A percentile compares a stretch with the other conserved stretches of the same genome.
phyloP scores from a whole-genome alignment of 2,113 vertebrate species.

The Barbus barbus region DNA sequence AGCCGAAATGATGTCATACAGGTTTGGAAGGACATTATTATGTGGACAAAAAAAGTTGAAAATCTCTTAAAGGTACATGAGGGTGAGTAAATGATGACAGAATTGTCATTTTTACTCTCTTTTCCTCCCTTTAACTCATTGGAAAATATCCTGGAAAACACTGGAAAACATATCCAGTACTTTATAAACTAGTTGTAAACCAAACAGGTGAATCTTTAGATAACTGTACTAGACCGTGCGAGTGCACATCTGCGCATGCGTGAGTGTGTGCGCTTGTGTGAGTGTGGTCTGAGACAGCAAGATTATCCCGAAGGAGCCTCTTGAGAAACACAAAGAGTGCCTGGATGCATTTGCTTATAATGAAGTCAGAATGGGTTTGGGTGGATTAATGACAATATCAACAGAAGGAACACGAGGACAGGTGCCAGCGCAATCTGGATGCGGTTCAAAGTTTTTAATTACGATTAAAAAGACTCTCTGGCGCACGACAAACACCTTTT shows the following conservation, averaged over 20 bases:
- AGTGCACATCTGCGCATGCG: neutral
- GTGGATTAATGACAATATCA: constrained; percentile 58
- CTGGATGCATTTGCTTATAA: constrained; percentile 47
- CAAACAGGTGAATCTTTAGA: constrained; percentile 14
- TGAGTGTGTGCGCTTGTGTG: neutral
- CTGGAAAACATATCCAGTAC: neutral
- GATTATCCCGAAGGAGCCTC: constrained; percentile 35
- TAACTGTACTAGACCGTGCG: neutral
- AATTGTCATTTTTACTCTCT: no score
- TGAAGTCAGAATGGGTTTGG: constrained; percentile 52
- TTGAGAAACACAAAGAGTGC: constrained; percentile 46
- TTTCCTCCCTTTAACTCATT: no score
- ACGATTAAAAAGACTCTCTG: constrained; percentile 51
- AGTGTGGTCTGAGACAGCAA: constrained; percentile 15
- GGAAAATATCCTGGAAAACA: no score
- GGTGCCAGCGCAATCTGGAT: constrained; percentile 50
- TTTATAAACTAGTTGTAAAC: constrained; percentile 7
- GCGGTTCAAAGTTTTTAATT: constrained; percentile 54
- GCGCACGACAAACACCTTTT: constrained; percentile 31
- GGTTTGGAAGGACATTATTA: no score
- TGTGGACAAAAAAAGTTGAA: no score
- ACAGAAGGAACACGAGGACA: constrained; percentile 50
- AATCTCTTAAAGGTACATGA: no score
- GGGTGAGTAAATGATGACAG: no score
- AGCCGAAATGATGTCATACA: no score